Percentiles rank a stretch among this genome's conserved stretches.
Evolutionary conservation across 2,797 vertebrate genomes (phyloP).

Genomic region (Decapterus maruadsi): DNA sequence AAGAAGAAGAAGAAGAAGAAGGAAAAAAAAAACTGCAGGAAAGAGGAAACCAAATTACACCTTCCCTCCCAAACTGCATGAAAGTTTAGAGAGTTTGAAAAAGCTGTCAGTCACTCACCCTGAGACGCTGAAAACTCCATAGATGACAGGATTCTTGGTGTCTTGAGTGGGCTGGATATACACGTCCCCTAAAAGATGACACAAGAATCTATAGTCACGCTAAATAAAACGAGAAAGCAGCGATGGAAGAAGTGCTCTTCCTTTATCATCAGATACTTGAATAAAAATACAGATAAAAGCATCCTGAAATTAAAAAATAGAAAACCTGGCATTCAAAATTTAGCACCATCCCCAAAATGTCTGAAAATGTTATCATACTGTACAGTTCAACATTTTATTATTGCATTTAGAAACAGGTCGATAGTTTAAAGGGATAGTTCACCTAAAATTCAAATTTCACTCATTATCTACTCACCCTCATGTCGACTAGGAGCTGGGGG

Average conservation of each 20-base stretch:
- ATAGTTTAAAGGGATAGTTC: too few relatives aligned
- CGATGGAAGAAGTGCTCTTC: neutral
- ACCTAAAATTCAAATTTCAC: too few relatives aligned
- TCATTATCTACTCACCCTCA: too few relatives aligned
- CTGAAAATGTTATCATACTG: too few relatives aligned
- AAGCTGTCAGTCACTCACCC: slow-evolving; percentile 88
- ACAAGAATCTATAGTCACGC: slow-evolving; percentile 30
- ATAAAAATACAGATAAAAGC: neutral
- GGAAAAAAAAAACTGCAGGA: slow-evolving; percentile 32
- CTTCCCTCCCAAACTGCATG: slow-evolving; percentile 36
- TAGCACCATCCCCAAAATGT: neutral
- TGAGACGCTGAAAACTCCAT: slow-evolving; percentile 95
- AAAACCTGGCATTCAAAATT: neutral
- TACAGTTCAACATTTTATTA: too few relatives aligned
- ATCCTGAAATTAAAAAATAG: neutral
- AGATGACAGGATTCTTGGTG: slow-evolving; percentile 97
- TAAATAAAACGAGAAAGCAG: slow-evolving; percentile 3
- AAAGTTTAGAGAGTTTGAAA: slow-evolving; percentile 52
- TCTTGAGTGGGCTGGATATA: slow-evolving; percentile 99
- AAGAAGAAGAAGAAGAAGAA: neutral
- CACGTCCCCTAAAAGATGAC: slow-evolving; percentile 91
- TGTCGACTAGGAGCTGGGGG: too few relatives aligned
- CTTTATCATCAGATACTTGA: neutral
- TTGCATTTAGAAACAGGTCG: too few relatives aligned
- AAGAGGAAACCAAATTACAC: slow-evolving; percentile 55